Base-by-base conservation (phyloP, 2,113 vertebrate genomes). In the Lophura nycthemera region DNA sequence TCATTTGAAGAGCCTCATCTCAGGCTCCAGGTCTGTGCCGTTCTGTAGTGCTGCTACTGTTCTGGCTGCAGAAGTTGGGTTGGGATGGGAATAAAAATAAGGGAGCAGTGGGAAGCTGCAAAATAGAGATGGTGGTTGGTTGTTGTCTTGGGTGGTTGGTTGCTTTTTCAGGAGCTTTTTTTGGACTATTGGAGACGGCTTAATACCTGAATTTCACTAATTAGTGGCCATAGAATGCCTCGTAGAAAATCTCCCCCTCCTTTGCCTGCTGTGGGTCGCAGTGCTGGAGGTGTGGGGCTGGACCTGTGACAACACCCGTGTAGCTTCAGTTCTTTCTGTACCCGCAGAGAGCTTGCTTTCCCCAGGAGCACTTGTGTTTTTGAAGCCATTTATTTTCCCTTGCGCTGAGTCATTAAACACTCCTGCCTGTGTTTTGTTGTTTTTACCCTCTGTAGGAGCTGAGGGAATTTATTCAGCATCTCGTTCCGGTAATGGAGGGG, bases 321-420 rank as follows among this genome's bases (percentile, higher is more conserved):
- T 13, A 25, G 71, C 71, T 38, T 24, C 89, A 67, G 50, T 67
- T 77, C 27, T 75, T 59, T 27, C 64, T 79, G 56, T 47, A 69
- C 72, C 73, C 19, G 47, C 2, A 5, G 21, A 85, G 36, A 85
- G 78, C 78, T 83, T 60, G 72, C 72, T 84, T 91, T 86, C 59
- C 54, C 6, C 0, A 72, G 67, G 52, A 88, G 52, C 91, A 48
- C 57, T 94, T 72, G 72, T 24, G 73, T 90, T 95, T 94, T 94
- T 88, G 42, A 78, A 94, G 89, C 52, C 69, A 70, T 96, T 95
- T 91, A 30, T 95, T 97, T 96, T 88, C 76, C 0, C 0, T 86
- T 64, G 79, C 79, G 45, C 83, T 45, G 89, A 95, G 83, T 91
- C 94, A 92, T 96, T 95, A 91, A 95, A 92, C 95, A 96, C 93